Evolutionary conservation across 2,888 invertebrate species (phyloP).

Genomic region (Temnothorax ravouxi): DNA sequence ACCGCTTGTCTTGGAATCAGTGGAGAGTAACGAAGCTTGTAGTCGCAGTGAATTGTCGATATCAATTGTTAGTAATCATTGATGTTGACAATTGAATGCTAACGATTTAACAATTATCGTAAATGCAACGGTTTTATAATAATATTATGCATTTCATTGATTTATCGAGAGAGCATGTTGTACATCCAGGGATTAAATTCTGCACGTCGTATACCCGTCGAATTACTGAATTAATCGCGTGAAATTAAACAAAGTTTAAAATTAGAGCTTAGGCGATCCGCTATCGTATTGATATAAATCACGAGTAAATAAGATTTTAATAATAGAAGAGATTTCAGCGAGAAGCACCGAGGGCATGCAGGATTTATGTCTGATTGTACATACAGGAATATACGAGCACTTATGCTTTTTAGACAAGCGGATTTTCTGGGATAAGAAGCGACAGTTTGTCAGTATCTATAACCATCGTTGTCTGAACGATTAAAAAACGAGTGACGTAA

Average conservation of each 20-base stretch:
- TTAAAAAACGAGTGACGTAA: constrained; percentile 16
- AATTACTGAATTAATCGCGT: neutral
- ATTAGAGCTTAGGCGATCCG: neutral
- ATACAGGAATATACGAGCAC: neutral
- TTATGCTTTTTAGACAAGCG: neutral
- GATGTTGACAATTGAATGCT: neutral
- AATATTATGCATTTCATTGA: neutral
- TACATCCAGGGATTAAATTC: neutral
- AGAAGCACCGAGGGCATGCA: neutral
- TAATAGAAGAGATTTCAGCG: neutral
- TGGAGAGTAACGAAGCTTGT: neutral
- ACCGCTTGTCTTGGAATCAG: neutral
- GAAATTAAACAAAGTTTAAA: constrained; percentile 1
- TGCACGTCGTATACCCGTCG: neutral
- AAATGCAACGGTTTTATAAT: neutral
- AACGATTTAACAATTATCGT: neutral
- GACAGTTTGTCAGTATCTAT: constrained; percentile 19
- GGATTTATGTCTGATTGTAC: neutral
- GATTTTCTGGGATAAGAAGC: neutral
- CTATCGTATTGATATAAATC: neutral
- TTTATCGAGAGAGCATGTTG: neutral
- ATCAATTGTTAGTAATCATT: neutral
- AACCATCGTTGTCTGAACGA: constrained; percentile 9
- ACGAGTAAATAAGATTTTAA: constrained; percentile 7
- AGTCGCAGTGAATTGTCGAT: neutral